A percentile compares a stretch with the other conserved stretches of the same genome.
Conservation (phyloP, 2,888 invertebrate genomes). For the Apodemia mormo region DNA sequence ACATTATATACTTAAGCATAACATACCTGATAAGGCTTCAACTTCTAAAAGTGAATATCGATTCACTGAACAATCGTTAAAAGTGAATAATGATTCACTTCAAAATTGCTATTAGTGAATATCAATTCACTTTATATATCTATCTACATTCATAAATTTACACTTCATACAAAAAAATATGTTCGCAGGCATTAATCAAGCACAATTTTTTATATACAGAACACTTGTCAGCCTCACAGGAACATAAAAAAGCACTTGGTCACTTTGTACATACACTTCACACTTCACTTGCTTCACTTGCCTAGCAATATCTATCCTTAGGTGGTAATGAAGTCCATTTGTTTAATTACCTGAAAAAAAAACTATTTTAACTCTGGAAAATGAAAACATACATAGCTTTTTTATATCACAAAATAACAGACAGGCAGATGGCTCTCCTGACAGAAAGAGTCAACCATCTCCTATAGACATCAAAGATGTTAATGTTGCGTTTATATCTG, state of each 20-base stretch:
- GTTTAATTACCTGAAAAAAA: slow-evolving; percentile 9
- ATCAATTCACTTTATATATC: background rate
- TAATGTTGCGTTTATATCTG: too few relatives aligned
- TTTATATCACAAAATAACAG: too few relatives aligned
- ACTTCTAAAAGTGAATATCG: background rate
- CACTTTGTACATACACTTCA: slow-evolving; percentile 17
- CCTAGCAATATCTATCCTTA: slow-evolving; percentile 19
- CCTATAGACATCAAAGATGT: too few relatives aligned
- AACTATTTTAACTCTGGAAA: background rate
- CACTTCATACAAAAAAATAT: slow-evolving; percentile 9
- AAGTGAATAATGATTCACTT: background rate
- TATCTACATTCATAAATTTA: slow-evolving; percentile 12
- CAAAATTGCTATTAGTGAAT: slow-evolving; percentile 1
- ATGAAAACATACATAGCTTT: too few relatives aligned
- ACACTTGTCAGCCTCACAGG: slow-evolving; percentile 16
- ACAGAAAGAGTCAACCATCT: too few relatives aligned
- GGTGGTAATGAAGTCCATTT: slow-evolving; percentile 12
- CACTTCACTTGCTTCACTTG: slow-evolving; percentile 15
- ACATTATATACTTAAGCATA: slow-evolving; percentile 4
- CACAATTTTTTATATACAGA: slow-evolving; percentile 13
- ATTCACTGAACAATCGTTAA: background rate
- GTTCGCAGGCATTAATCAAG: slow-evolving; percentile 10
- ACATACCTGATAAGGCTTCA: slow-evolving; percentile 7
- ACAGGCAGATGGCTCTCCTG: too few relatives aligned
- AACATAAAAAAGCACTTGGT: slow-evolving; percentile 17